Conservation (phyloP, 2,113 vertebrate genomes). For the Pelvicachromis taeniatus region DNA sequence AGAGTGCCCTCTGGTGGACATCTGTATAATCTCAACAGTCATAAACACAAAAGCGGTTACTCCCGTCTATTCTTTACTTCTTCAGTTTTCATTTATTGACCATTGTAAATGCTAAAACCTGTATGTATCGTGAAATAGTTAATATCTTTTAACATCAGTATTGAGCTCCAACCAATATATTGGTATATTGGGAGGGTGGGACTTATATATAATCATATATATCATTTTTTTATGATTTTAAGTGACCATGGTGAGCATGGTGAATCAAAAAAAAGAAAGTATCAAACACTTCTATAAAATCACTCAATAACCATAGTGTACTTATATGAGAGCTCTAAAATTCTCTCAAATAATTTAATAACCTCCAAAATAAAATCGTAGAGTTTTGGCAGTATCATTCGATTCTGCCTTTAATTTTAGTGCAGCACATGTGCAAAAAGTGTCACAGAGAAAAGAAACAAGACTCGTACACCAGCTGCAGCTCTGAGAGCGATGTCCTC, state of each 20-base stretch:
- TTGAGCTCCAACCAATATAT: neutral
- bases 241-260: neutral
- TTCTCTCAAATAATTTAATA: slow-evolving; percentile 28
- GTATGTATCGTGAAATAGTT: no score
- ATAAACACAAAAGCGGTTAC: no score
- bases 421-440: neutral
- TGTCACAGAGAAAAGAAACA: slow-evolving; percentile 17
- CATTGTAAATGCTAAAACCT: no score
- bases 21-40: no score
- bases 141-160: neutral
- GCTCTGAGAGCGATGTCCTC: slow-evolving; percentile 7
- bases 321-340: neutral
- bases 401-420: neutral
- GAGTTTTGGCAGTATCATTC: slow-evolving; percentile 8
- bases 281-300: neutral
- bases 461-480: slow-evolving; percentile 19
- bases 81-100: no score
- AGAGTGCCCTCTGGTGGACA: no score
- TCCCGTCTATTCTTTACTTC: no score
- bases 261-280: neutral
- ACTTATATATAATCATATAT: neutral
- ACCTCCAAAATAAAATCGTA: neutral
- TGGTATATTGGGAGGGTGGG: neutral
- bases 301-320: neutral
- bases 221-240: neutral